A percentile compares a stretch with the other conserved stretches of the same genome.
These are phyloP conservation scores for Sebastes iracundus DNA, from an alignment of 2,797 vertebrate genomes.

Conservation along the genomic window DNA sequence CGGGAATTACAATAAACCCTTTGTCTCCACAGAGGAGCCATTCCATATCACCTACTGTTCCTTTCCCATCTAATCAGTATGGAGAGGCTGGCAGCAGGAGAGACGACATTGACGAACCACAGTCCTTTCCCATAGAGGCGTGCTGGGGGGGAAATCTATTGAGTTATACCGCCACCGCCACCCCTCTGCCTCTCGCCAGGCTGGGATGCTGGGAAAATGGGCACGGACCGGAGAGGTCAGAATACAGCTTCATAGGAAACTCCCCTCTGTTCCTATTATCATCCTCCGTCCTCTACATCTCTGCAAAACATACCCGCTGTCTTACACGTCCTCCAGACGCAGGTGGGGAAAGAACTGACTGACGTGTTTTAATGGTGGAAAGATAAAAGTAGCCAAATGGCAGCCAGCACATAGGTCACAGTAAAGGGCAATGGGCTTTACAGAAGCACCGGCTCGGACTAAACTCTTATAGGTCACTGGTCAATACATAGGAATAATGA, in stretches of 20 bases:
- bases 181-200: slow-evolving; percentile 8
- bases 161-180: slow-evolving; percentile 33
- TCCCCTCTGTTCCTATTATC: slow-evolving; percentile 30
- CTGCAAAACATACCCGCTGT: not conserved
- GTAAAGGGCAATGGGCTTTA: slow-evolving; percentile 64
- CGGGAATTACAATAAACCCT: slow-evolving; percentile 57
- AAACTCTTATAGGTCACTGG: slow-evolving; percentile 62
- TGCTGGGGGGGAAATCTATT: slow-evolving; percentile 31
- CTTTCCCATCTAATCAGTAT: slow-evolving; percentile 44
- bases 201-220: slow-evolving; percentile 44
- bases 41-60: slow-evolving; percentile 41
- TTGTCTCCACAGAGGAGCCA: slow-evolving; percentile 44
- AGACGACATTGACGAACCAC: slow-evolving; percentile 46
- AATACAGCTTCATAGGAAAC: slow-evolving; percentile 16
- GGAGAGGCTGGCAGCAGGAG: slow-evolving; percentile 34
- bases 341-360: slow-evolving; percentile 1
- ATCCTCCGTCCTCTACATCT: slow-evolving; percentile 12
- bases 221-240: not conserved
- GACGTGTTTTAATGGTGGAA: slow-evolving; percentile 31
- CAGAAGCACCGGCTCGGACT: slow-evolving; percentile 20
- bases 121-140: slow-evolving; percentile 18
- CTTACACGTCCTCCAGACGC: slow-evolving; percentile 6
- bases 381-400: slow-evolving; percentile 66
- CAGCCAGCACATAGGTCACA: slow-evolving; percentile 55
- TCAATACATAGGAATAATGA: slow-evolving; percentile 69